phyloP scores from a whole-genome alignment of 2,888 invertebrate species.

The Sycophila texana region DNA sequence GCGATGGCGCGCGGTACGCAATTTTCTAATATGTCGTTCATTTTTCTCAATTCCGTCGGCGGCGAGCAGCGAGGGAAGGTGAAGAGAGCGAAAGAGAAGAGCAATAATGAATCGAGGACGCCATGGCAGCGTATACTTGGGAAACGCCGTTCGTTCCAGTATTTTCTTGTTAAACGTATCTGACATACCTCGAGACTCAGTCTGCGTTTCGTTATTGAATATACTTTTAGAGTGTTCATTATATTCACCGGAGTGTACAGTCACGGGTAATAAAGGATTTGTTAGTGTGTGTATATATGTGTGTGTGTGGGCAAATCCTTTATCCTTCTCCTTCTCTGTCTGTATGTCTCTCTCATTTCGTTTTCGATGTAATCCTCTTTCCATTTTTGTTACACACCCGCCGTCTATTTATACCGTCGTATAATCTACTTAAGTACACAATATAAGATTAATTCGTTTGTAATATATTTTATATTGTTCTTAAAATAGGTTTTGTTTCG shows the following conservation, averaged over 20 bases:
- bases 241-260: not conserved
- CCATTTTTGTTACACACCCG: constrained; percentile 12
- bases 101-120: constrained; percentile 19
- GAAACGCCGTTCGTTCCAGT: constrained; percentile 24
- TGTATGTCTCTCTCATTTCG: not conserved
- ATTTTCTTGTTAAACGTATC: constrained; percentile 51
- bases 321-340: not conserved
- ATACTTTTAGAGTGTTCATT: constrained; percentile 26
- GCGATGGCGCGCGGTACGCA: constrained; percentile 16
- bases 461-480: constrained; percentile 22
- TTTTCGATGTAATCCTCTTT: constrained; percentile 33
- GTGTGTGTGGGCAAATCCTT: not conserved
- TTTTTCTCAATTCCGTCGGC: constrained; percentile 50
- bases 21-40: constrained; percentile 50
- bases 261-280: constrained; percentile 10
- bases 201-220: constrained; percentile 31
- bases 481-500: constrained; percentile 2
- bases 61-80: too few species aligned
- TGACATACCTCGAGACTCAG: constrained; percentile 7
- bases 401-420: constrained; percentile 2
- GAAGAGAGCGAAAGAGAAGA: not conserved
- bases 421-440: constrained; percentile 24
- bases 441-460: constrained; percentile 25
- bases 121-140: not conserved
- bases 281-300: not conserved